These are phyloP conservation scores for Maniola jurtina DNA, from an alignment of 1,140 invertebrate species.

Conservation along the genomic window DNA sequence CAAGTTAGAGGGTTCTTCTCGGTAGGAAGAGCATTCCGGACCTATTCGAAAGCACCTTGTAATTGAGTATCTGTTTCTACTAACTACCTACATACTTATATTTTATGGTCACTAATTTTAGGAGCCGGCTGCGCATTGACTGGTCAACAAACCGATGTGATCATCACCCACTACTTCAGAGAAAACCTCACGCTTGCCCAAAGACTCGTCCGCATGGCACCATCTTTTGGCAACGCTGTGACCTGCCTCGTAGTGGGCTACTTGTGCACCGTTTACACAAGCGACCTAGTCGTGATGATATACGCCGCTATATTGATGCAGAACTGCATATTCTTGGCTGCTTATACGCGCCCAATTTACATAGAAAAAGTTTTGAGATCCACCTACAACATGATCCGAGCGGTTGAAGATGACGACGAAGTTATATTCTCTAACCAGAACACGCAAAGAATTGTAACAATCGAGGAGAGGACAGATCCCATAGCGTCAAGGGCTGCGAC, in stretches of 20 bases:
- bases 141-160: constrained; percentile 71
- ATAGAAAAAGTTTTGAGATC: constrained; percentile 65
- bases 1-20: no score
- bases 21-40: no score
- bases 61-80: no score
- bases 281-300: constrained; percentile 62
- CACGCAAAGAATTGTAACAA: constrained; percentile 9
- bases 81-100: no score
- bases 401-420: constrained; percentile 73
- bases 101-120: constrained; percentile 39
- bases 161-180: constrained; percentile 74
- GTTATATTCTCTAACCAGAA: constrained; percentile 69
- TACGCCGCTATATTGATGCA: constrained; percentile 72
- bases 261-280: constrained; percentile 54
- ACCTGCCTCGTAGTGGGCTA: constrained; percentile 60
- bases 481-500: constrained; percentile 17
- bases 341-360: constrained; percentile 68
- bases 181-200: constrained; percentile 65
- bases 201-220: constrained; percentile 63
- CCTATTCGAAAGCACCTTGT: no score
- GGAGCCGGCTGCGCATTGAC: constrained; percentile 70
- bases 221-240: constrained; percentile 64
- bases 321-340: constrained; percentile 66
- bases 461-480: constrained; percentile 14
- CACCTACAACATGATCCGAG: constrained; percentile 72